Evolutionary conservation across 2,113 vertebrate species (phyloP), one percentile per base, ranked within the genome.

Genomic region (Tragelaphus imberbis): DNA sequence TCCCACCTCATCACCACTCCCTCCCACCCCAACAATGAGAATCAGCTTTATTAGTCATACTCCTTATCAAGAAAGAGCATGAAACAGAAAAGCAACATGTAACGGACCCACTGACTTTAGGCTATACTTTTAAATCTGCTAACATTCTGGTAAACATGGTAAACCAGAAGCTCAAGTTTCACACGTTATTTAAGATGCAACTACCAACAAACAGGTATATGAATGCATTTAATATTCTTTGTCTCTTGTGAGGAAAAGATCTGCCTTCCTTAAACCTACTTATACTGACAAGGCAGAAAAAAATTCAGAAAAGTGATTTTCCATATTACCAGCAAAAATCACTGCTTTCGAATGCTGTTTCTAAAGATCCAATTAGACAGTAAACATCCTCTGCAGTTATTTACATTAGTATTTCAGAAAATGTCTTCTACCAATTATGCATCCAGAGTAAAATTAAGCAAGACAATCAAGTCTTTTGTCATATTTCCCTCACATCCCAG

Each of bases 381-480:
- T 51, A 0, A 90, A 93, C 97, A 59, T 94, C 97, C 84, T 92
- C 94, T 92, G 93, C 92, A 97, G 40, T 90, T 92, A 89, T 0
- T 95, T 47, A 93, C 59, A 84, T 88, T 1, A 71, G 75, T 14
- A 68, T 97, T 94, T 97, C 89, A 95, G 94, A 96, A 96, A 97
- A 95, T 91, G 96, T 97, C 95, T 96, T 92, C 97, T 96, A 97
- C 82, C 63, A 94, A 92, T 88, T 90, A 93, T 71, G 49, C 88
- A 91, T 36, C 59, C 53, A 91, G 84, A 95, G 47, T 84, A 94
- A 81, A 89, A 90, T 0, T 90, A 33, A 94, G 44, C 86, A 91
- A 90, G 88, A 86, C 71, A 84, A 79, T 90, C 88, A 15, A 59
- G 59, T 30, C 36, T 93, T n/a, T 90, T 49, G 25, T 91, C 44